Conservation (phyloP, 2,888 invertebrate species). For the Bruchidius siliquastri region DNA sequence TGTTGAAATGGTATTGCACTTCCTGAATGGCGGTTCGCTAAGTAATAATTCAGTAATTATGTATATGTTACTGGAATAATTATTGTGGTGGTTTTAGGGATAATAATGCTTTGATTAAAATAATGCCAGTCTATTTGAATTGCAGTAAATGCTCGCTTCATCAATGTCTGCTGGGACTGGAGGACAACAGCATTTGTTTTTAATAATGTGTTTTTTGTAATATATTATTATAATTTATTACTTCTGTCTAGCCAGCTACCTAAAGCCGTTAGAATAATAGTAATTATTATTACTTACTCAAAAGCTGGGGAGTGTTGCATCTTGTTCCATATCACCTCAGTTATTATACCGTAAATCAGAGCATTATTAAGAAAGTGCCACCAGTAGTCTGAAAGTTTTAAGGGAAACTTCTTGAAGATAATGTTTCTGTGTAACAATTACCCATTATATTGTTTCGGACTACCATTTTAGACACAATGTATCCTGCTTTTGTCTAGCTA, state of each 20-base stretch:
- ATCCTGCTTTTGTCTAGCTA: neutral
- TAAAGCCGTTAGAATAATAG: too few species aligned
- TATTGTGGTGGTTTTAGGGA: neutral
- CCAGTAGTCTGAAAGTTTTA: too few species aligned
- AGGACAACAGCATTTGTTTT: neutral
- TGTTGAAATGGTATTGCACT: neutral
- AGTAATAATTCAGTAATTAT: neutral
- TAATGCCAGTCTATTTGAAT: neutral
- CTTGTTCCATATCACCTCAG: too few species aligned
- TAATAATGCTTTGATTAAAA: neutral
- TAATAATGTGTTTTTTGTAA: too few species aligned
- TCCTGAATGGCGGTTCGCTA: neutral
- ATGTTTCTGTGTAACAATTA: neutral
- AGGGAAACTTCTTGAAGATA: too few species aligned
- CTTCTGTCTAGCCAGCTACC: too few species aligned
- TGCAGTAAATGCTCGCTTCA: neutral
- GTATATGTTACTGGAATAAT: neutral
- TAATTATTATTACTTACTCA: too few species aligned
- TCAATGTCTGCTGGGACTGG: neutral
- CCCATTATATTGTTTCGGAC: neutral
- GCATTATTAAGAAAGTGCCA: too few species aligned
- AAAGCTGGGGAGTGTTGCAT: too few species aligned
- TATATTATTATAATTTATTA: too few species aligned
- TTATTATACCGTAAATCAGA: too few species aligned
- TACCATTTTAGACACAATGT: neutral